These are phyloP conservation scores for Volucella inflata DNA, from an alignment of 2,888 invertebrate species.

Conservation along the genomic window DNA sequence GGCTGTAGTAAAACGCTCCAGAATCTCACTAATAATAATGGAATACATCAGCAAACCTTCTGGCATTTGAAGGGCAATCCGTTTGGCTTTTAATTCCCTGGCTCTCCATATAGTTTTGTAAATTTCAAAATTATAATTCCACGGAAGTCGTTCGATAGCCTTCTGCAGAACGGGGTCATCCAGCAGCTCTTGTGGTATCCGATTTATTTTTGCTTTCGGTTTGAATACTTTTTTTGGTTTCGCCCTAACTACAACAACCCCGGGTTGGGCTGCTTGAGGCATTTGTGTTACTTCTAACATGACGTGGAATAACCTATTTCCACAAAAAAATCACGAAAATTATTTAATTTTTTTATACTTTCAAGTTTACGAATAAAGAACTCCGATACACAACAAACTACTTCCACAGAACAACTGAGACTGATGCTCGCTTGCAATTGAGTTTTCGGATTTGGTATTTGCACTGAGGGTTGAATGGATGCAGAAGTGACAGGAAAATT, in stretches of 20 bases:
- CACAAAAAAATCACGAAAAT: slow-evolving; percentile 18
- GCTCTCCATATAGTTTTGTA: slow-evolving; percentile 99
- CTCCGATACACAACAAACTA: slow-evolving; percentile 39
- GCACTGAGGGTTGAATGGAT: slow-evolving; percentile 55
- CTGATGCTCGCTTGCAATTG: slow-evolving; percentile 49
- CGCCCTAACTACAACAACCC: slow-evolving; percentile 88
- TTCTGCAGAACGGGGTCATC: slow-evolving; percentile 89
- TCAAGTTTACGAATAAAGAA: slow-evolving; percentile 54
- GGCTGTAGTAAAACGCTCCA: slow-evolving; percentile 93
- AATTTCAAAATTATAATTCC: slow-evolving; percentile 99
- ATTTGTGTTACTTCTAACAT: slow-evolving; percentile 61
- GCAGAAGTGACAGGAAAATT: slow-evolving; percentile 51
- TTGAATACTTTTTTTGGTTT: slow-evolving; percentile 93
- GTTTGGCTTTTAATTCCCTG: slow-evolving; percentile 90
- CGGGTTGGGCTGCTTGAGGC: slow-evolving; percentile 51
- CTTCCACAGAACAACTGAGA: slow-evolving; percentile 67
- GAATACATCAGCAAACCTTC: slow-evolving; percentile 97
- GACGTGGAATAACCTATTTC: neutral
- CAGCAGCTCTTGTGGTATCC: slow-evolving; percentile 91
- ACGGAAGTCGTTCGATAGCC: slow-evolving; percentile 91
- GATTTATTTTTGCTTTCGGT: slow-evolving; percentile 89
- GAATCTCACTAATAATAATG: slow-evolving; percentile 95
- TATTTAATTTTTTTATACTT: slow-evolving; percentile 1
- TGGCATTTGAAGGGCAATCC: slow-evolving; percentile 98
- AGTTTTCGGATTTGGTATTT: slow-evolving; percentile 33